phyloP scores from a whole-genome alignment of 2,888 invertebrate genomes.

The Rhingia rostrata region DNA sequence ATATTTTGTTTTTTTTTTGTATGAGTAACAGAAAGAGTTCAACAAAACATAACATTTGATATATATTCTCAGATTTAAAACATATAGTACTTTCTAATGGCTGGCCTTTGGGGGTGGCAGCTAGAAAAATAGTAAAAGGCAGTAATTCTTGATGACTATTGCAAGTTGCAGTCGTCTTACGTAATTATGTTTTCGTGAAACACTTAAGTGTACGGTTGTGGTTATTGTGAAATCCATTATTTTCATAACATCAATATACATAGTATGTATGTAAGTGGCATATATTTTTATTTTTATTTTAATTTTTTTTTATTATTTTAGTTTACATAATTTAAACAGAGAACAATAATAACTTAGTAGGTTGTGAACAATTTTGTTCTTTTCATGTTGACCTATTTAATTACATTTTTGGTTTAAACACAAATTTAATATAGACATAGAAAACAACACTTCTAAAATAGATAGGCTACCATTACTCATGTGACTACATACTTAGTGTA shows the following conservation, averaged over 20 bases:
- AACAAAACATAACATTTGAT: conserved; percentile 62
- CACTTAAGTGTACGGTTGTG: conserved; percentile 42
- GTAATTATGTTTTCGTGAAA: conserved; percentile 16
- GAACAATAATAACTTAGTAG: conserved; percentile 56
- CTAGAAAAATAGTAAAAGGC: conserved; percentile 57
- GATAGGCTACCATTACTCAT: conserved; percentile 39
- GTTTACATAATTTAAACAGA: conserved; percentile 58
- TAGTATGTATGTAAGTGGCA: conserved; percentile 11
- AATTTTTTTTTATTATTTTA: conserved; percentile 30
- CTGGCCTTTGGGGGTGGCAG: conserved; percentile 23
- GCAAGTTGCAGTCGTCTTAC: conserved; percentile 37
- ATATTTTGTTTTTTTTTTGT: conserved; percentile 35
- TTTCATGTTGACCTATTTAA: conserved; percentile 47
- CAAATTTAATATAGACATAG: conserved; percentile 52
- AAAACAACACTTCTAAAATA: conserved; percentile 58
- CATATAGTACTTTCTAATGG: conserved; percentile 14
- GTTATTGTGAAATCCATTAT: conserved; percentile 36
- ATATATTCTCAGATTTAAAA: conserved; percentile 58
- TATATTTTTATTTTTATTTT: conserved; percentile 9
- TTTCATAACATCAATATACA: conserved; percentile 60
- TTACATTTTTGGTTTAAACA: conserved; percentile 57
- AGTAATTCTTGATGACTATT: conserved; percentile 60
- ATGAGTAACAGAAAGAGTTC: conserved; percentile 43
- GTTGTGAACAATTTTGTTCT: conserved; percentile 40
- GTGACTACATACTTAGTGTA: conserved; percentile 41